Evolutionary conservation across 2,888 invertebrate genomes (phyloP), one percentile per base, ranked within the genome.

Genomic region (Cordilura impudica): DNA sequence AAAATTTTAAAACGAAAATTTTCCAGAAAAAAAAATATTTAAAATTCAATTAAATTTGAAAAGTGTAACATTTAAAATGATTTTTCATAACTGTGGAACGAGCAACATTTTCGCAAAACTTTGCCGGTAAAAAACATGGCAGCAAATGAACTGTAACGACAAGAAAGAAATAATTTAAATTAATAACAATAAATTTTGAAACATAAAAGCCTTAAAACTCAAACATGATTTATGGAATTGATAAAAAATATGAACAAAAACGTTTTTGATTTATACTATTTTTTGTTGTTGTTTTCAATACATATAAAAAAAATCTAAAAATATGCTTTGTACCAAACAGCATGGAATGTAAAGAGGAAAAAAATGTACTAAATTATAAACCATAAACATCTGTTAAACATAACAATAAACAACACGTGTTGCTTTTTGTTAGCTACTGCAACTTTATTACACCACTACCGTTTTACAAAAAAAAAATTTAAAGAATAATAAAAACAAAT

Each of bases 361-460:
- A 54, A 6, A 26, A 39, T 39, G 35, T n/a, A 39, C 4, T 39
- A 39, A 31, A n/a, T 10, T 26, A 54, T 23, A 26, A 63, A 49
- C 58, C 51, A 60, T 43, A 51, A 70, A 70, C 70, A 70, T 60
- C 60, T 70, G 70, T 60, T 61, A 43, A 61, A 74, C 60, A 54
- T 61, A 18, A 54, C 61, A 51, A 67, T 49, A 67, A 67, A 67
- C 7, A 53, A 56, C 74, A 74, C 74, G 54, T 74, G 74, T 61
- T 67, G 54, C 54, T 74, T 39, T 54, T 35, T 70, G 58, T 45
- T n/a, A 23, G 67, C 67, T 26, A 39, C 18, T 47, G 60, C 47
- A 67, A 61, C 14, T 39, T n/a, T 39, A 2, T n/a, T 4, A 39
- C 35, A n/a, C 35, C 12, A 4, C 35, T n/a, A 39, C 2, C 21